These are phyloP conservation scores for Fragum fragum DNA, from an alignment of 2,888 invertebrate species.

Conservation along the genomic window DNA sequence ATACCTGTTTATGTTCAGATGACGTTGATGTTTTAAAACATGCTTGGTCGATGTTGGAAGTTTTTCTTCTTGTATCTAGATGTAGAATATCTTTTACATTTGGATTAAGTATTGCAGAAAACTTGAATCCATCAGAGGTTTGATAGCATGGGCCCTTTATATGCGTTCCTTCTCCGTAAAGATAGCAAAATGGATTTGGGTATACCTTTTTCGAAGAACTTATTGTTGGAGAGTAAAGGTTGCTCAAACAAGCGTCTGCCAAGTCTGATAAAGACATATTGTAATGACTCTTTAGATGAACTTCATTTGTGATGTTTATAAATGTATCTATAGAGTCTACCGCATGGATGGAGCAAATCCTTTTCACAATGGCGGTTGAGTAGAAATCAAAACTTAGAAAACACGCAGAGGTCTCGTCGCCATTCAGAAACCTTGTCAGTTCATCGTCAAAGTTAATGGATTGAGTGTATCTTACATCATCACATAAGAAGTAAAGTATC, in stretches of 20 bases:
- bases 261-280: constrained; percentile 1
- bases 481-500: not conserved
- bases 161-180: not conserved
- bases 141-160: not conserved
- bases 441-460: not conserved
- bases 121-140: not conserved
- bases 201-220: not conserved
- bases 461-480: not conserved
- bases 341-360: not conserved
- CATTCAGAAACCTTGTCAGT: not conserved
- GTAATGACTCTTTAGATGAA: not conserved
- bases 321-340: not conserved
- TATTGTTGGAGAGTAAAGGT: not conserved
- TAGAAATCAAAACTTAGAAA: not conserved
- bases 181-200: constrained; percentile 11
- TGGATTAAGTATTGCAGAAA: not conserved
- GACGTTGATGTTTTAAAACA: not conserved
- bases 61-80: not conserved
- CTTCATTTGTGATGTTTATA: not conserved
- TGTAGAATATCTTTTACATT: not conserved
- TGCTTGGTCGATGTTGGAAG: not conserved
- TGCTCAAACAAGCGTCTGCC: not conserved
- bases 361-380: too few relatives aligned
- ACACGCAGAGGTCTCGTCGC: not conserved
- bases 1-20: not conserved